Evolutionary conservation across 2,888 invertebrate genomes (phyloP), one percentile per base, ranked within the genome.

Genomic region (Agrotis puta): DNA sequence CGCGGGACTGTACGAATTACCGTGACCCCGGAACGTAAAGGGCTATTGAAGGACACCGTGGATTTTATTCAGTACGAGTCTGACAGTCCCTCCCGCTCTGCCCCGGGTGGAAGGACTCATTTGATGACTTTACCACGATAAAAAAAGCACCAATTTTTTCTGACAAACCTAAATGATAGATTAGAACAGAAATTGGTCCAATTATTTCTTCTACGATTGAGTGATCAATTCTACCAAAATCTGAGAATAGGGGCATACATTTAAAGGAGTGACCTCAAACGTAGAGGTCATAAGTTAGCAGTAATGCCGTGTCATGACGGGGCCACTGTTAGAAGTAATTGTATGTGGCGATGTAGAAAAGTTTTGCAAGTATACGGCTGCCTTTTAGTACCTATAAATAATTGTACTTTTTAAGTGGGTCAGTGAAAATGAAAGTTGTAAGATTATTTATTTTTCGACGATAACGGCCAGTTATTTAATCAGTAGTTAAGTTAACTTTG

Each of bases 251-350:
- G 18, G 45, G 13, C 54, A 57, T 45, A 69, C 4, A 69, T 54
- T 56, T 64, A 24, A 62, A 47, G n/a, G 39, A 50, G 43, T 78
- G 81, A 81, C 65, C 64, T 48, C 56, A 53, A 65, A 65, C 18
- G 27, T 65, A 57, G 51, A 64, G 78, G 78, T 81, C 79, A 77
- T 79, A 65, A 77, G 82, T 79, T 77, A 81, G 33, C 47, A 47
- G 63, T 64, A 77, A 59, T 65, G 79, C 78, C 48, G 20, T 22
- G 79, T 82, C 79, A 79, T 77, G 79, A 53, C 67, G 47, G 39
- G 56, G 62, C 58, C 65, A 57, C 58, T 45, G 24, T 61, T 53
- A 14, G 33, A 56, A 68, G 57, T 68, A 79, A 77, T 79, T 79
- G 82, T 77, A 72, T 64, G 67, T 72, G 68, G 64, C 45, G 39